Evolutionary conservation across 2,797 vertebrate species (phyloP).

Genomic region (Sebastes iracundus): DNA sequence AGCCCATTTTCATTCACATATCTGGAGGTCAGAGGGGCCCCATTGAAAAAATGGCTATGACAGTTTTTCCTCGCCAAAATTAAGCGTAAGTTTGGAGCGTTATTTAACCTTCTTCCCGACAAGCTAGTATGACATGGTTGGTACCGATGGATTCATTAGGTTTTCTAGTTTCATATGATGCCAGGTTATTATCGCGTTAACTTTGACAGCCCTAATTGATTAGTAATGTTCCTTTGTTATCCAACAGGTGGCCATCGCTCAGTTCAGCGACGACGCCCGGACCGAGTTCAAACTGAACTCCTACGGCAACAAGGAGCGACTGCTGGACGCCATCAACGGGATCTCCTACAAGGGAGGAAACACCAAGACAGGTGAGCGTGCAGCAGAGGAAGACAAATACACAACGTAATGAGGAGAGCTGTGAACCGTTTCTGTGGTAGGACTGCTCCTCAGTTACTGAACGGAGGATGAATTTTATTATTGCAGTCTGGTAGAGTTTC

Average conservation of each 20-base stretch:
- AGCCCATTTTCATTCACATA: no score
- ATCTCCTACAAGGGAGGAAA: conserved; percentile 98
- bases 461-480: no score
- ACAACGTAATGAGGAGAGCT: neutral
- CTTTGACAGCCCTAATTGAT: neutral
- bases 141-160: no score
- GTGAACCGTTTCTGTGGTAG: neutral
- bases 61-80: no score
- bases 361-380: conserved; percentile 92
- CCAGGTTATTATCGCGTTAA: no score
- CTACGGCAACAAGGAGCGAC: conserved; percentile 87
- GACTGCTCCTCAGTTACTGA: no score
- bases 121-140: no score
- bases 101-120: no score
- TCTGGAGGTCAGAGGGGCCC: no score
- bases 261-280: conserved; percentile 95
- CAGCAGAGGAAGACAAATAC: neutral
- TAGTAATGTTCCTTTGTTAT: neutral
- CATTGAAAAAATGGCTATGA: no score
- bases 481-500: neutral
- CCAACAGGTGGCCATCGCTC: conserved; percentile 91
- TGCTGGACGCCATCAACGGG: conserved; percentile 91
- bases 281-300: conserved; percentile 94
- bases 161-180: no score
- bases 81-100: no score